phyloP scores from a whole-genome alignment of 2,888 invertebrate species.

The Artemia sp. region DNA sequence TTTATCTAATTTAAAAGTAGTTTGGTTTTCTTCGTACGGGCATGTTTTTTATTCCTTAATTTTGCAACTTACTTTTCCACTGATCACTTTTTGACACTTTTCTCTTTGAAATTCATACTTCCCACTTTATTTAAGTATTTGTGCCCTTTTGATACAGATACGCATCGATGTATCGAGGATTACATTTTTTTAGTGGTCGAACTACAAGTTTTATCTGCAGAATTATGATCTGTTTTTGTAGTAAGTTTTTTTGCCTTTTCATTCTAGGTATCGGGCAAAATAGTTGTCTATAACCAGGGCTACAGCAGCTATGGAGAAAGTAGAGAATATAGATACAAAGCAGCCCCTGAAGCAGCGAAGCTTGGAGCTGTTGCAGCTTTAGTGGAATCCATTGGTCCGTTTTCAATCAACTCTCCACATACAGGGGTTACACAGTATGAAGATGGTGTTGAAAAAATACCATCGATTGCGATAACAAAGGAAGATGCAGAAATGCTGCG shows the following conservation, averaged over 20 bases:
- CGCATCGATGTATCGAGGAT: too few species aligned
- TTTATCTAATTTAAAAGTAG: too few species aligned
- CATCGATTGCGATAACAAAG: conserved; percentile 52
- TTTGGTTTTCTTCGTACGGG: neutral
- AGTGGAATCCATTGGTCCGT: conserved; percentile 50
- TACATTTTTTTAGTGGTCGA: too few species aligned
- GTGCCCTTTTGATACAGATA: too few species aligned
- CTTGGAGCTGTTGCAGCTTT: conserved; percentile 58
- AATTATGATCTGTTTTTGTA: conserved; percentile 6
- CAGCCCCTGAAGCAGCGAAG: conserved; percentile 49
- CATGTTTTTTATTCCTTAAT: neutral
- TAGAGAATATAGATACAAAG: conserved; percentile 45
- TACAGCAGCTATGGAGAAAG: conserved; percentile 48
- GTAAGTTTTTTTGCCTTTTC: conserved; percentile 20
- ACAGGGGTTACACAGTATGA: conserved; percentile 51
- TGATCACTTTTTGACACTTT: neutral
- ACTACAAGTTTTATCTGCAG: neutral
- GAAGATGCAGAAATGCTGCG: conserved; percentile 59
- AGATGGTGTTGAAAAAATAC: conserved; percentile 44
- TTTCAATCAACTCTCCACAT: conserved; percentile 57
- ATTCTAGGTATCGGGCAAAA: conserved; percentile 45
- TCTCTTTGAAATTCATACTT: too few species aligned
- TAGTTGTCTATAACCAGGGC: conserved; percentile 53
- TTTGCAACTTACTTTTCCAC: neutral
- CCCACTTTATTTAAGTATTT: too few species aligned